Percentiles rank a stretch among this genome's conserved stretches.
These are phyloP conservation scores for Saccopteryx bilineata DNA, from an alignment of 2,113 vertebrate genomes.

Conservation along the genomic window DNA sequence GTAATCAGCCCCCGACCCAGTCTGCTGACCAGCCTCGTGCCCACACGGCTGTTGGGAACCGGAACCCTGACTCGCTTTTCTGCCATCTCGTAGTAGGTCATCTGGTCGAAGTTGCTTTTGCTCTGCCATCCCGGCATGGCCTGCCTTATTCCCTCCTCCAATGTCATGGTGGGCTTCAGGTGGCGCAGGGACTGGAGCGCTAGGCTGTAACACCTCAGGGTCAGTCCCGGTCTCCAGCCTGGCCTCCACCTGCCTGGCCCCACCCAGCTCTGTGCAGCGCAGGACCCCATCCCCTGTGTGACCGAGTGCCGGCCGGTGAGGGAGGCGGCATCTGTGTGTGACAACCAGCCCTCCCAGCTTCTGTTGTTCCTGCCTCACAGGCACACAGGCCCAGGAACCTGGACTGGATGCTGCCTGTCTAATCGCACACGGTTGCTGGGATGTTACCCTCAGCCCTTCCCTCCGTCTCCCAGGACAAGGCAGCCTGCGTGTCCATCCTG, in stretches of 20 bases:
- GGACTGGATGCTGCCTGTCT: too few species aligned
- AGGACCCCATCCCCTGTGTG: background rate
- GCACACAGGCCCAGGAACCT: background rate
- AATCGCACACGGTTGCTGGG: background rate
- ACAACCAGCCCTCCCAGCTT: background rate
- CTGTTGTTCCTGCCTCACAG: background rate
- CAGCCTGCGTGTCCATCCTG: accelerated
- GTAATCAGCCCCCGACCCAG: too few species aligned
- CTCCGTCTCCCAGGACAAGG: accelerated
- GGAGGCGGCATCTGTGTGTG: background rate
- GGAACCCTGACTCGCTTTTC: slow-evolving; percentile 75
- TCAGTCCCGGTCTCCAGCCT: background rate
- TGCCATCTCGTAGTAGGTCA: slow-evolving; percentile 82
- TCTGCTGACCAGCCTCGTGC: too few species aligned
- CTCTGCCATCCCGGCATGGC: slow-evolving; percentile 79
- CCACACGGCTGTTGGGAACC: too few species aligned
- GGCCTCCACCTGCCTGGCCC: background rate
- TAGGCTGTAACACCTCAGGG: slow-evolving; percentile 49
- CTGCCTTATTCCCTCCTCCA: slow-evolving; percentile 51
- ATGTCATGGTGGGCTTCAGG: slow-evolving; percentile 49
- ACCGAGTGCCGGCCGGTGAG: background rate
- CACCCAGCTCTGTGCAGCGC: too few species aligned
- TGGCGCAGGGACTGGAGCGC: slow-evolving; percentile 74
- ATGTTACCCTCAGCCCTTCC: background rate
- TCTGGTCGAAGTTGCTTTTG: slow-evolving; percentile 79